These are phyloP conservation scores for Bradysia coprophila DNA, from an alignment of 1,140 invertebrate species.

Conservation along the genomic window DNA sequence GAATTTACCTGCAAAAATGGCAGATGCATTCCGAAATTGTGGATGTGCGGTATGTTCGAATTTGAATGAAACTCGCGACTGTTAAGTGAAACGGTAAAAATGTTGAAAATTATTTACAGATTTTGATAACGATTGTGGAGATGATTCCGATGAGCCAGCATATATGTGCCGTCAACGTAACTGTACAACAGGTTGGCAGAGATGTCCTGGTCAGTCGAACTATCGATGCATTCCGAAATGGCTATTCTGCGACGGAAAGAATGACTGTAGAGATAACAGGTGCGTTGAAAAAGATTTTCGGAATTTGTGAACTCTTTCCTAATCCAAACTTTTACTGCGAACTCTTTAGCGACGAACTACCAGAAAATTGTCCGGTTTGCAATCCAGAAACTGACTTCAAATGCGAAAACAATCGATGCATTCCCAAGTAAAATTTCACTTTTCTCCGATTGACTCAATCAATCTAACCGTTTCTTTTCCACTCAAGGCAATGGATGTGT, in stretches of 20 bases:
- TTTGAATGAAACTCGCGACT: too few species aligned
- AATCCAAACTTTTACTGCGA: too few species aligned
- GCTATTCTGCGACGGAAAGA: conserved; percentile 89
- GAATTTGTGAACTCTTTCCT: too few species aligned
- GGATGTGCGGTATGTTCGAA: too few species aligned
- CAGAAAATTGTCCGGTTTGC: conserved; percentile 77
- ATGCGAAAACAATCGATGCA: conserved; percentile 81
- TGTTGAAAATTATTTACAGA: too few species aligned
- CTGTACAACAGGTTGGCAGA: conserved; percentile 79
- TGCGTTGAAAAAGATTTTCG: too few species aligned
- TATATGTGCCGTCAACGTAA: conserved; percentile 79
- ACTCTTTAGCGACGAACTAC: conserved; percentile 76
- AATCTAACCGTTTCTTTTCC: too few species aligned
- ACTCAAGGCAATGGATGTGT: conserved; percentile 65
- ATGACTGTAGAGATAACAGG: conserved; percentile 79
- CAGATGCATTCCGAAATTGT: conserved; percentile 86
- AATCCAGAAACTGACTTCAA: conserved; percentile 77
- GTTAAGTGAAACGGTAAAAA: too few species aligned
- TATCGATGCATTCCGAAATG: conserved; percentile 89
- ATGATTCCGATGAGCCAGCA: conserved; percentile 85
- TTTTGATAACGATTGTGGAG: conserved; percentile 36
- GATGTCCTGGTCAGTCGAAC: conserved; percentile 74
- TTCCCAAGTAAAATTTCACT: conserved; percentile 62
- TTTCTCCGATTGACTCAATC: too few species aligned
- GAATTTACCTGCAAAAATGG: conserved; percentile 81